Evolutionary conservation across 2,888 invertebrate species (phyloP).

Genomic region (Cephus sareptanus): DNA sequence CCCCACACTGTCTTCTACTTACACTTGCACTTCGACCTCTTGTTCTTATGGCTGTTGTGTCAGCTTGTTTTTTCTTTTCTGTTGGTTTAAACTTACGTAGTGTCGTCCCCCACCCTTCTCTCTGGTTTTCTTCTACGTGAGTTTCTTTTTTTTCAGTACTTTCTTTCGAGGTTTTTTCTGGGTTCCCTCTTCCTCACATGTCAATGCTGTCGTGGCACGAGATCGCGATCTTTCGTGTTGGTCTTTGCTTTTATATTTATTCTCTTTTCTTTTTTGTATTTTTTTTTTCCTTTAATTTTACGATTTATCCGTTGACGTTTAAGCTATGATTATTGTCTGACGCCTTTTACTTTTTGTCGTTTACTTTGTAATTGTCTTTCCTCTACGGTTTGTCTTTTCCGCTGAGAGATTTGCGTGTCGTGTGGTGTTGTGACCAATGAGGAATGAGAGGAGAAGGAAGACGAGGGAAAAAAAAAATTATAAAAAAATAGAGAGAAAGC

Average conservation of each 20-base stretch:
- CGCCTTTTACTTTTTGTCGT: background rate
- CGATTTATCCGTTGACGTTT: background rate
- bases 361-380: conserved; percentile 3
- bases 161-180: conserved; percentile 25
- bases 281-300: conserved; percentile 11
- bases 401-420: conserved; percentile 8
- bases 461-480: conserved; percentile 10
- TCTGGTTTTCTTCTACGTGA: conserved; percentile 3
- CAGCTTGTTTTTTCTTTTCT: background rate
- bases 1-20: background rate
- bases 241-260: conserved; percentile 11
- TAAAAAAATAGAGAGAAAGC: conserved; percentile 33
- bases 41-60: background rate
- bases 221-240: conserved; percentile 24
- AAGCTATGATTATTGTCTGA: background rate
- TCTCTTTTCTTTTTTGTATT: conserved; percentile 11
- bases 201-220: background rate
- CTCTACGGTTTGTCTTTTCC: conserved; percentile 4
- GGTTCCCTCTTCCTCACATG: conserved; percentile 13
- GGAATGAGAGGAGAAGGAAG: conserved; percentile 14
- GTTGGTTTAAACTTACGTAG: background rate
- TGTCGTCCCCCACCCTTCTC: conserved; percentile 10
- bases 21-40: background rate
- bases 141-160: conserved; percentile 12
- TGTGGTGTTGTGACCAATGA: conserved; percentile 23